A percentile compares a stretch with the other conserved stretches of the same genome.
Conservation (phyloP, 2,888 invertebrate genomes). For the Scelioninae gen. 1 region DNA sequence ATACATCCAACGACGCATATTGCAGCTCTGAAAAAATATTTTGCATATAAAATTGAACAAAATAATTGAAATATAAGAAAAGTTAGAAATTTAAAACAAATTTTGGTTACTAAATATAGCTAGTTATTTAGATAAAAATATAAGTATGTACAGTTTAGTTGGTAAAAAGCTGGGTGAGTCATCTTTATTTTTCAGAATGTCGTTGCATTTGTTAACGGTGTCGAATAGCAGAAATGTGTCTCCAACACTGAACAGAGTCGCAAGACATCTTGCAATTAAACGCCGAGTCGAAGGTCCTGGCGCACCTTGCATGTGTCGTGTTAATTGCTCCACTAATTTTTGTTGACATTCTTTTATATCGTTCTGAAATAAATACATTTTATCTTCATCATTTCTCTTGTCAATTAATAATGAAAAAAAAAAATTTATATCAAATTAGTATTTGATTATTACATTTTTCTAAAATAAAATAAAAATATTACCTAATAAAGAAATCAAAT, state of each 20-base stretch:
- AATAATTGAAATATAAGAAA: neutral
- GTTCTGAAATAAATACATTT: slow-evolving; percentile 89
- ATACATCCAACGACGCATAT: slow-evolving; percentile 97
- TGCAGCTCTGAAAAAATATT: slow-evolving; percentile 91
- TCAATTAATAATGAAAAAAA: too few relatives aligned
- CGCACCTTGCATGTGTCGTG: slow-evolving; percentile 93
- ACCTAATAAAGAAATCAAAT: too few relatives aligned
- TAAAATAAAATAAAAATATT: too few relatives aligned
- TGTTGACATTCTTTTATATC: slow-evolving; percentile 99
- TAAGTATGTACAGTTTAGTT: slow-evolving; percentile 91
- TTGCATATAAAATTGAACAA: slow-evolving; percentile 3
- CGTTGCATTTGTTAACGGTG: slow-evolving; percentile 99
- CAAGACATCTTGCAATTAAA: slow-evolving; percentile 95
- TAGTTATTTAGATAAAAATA: too few relatives aligned
- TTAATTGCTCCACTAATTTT: slow-evolving; percentile 96
- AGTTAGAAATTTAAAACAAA: too few relatives aligned
- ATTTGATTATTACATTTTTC: too few relatives aligned
- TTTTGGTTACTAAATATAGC: too few relatives aligned
- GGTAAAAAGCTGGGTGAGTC: slow-evolving; percentile 98
- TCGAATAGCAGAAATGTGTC: slow-evolving; percentile 98
- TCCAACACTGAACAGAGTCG: slow-evolving; percentile 97
- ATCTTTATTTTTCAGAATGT: slow-evolving; percentile 97
- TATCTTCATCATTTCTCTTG: too few relatives aligned
- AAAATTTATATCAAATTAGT: too few relatives aligned
- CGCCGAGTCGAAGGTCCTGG: slow-evolving; percentile 97